phyloP scores from a whole-genome alignment of 2,797 vertebrate species.

The Epinephelus awoara region DNA sequence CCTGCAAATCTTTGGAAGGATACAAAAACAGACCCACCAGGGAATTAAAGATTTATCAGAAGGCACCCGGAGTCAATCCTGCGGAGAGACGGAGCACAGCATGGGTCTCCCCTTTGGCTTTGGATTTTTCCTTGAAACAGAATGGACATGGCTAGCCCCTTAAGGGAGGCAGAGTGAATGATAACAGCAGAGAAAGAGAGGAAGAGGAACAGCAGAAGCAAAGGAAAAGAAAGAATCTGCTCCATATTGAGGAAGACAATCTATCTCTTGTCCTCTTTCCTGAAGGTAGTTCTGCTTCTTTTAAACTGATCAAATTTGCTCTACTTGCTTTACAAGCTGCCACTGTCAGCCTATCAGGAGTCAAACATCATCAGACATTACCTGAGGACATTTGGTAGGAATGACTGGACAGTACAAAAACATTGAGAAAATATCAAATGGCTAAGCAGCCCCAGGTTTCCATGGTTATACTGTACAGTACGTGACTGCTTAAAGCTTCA shows the following conservation, averaged over 20 bases:
- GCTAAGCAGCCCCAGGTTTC: slow-evolving; percentile 72
- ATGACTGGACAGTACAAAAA: slow-evolving; percentile 49
- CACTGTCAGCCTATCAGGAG: slow-evolving; percentile 16
- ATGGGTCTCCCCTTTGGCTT: slow-evolving; percentile 69
- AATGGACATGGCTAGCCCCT: slow-evolving; percentile 41
- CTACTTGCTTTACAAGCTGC: slow-evolving; percentile 29
- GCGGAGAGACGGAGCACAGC: slow-evolving; percentile 59
- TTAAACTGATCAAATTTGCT: slow-evolving; percentile 45
- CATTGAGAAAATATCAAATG: slow-evolving; percentile 61
- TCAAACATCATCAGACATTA: slow-evolving; percentile 44
- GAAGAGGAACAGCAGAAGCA: slow-evolving; percentile 15
- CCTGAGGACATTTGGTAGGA: slow-evolving; percentile 33
- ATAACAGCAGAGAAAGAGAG: slow-evolving; percentile 44
- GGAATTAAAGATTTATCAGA: slow-evolving; percentile 83
- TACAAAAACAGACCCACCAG: slow-evolving; percentile 75
- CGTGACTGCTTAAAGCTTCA: slow-evolving; percentile 18
- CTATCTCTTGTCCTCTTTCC: neutral
- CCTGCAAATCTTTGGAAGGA: slow-evolving; percentile 73
- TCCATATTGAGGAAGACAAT: slow-evolving; percentile 31
- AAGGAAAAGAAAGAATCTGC: slow-evolving; percentile 18
- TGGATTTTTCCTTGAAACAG: slow-evolving; percentile 57
- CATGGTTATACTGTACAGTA: slow-evolving; percentile 11
- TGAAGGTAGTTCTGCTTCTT: slow-evolving; percentile 22
- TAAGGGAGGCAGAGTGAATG: slow-evolving; percentile 41
- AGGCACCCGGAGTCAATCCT: slow-evolving; percentile 72